phyloP scores from a whole-genome alignment of 1,140 invertebrate genomes.

The Oryctes rhinoceros region DNA sequence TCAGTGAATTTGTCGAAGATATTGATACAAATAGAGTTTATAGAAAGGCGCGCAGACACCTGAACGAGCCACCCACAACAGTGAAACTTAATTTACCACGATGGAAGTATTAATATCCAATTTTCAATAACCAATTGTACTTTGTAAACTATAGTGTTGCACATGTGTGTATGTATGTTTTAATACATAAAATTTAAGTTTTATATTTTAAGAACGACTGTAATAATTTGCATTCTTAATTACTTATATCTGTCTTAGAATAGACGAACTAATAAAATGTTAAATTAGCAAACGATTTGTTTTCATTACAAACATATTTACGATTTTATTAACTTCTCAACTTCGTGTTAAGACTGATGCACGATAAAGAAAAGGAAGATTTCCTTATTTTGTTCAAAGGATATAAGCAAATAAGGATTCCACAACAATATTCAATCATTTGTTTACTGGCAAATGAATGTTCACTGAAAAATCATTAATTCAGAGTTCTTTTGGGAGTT shows the following conservation, averaged over 20 bases:
- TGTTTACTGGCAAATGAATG: too few relatives aligned
- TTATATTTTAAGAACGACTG: not conserved
- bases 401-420: too few relatives aligned
- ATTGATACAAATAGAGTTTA: not conserved
- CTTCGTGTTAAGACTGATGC: too few relatives aligned
- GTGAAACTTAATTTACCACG: not conserved
- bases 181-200: not conserved
- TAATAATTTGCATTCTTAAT: not conserved
- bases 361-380: too few relatives aligned
- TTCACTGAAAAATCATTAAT: too few relatives aligned
- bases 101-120: not conserved
- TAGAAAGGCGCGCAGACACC: not conserved
- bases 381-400: too few relatives aligned
- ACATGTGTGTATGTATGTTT: not conserved
- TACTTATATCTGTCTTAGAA: not conserved
- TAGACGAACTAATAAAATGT: not conserved
- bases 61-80: not conserved
- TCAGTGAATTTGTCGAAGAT: conserved; percentile 11
- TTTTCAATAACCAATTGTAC: not conserved
- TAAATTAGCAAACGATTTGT: too few relatives aligned
- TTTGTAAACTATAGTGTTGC: not conserved
- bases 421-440: too few relatives aligned
- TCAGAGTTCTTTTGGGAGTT: too few relatives aligned
- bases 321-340: too few relatives aligned
- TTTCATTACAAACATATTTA: too few relatives aligned